Evolutionary conservation across 2,888 invertebrate genomes (phyloP).

Genomic region (Leptopilina syphax): DNA sequence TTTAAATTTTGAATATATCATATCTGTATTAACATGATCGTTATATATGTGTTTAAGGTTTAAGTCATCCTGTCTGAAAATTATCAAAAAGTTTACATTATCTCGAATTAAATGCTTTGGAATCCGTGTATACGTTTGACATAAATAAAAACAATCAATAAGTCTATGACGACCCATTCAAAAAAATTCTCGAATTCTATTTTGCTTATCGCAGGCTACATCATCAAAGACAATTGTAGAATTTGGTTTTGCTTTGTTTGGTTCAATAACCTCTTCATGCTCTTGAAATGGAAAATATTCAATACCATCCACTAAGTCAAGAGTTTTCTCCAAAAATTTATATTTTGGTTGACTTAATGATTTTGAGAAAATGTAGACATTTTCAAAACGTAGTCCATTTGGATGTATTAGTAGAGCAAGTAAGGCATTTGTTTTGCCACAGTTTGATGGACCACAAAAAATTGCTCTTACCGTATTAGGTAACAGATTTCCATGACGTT

Average conservation of each 20-base stretch:
- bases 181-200: not conserved
- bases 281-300: constrained; percentile 14
- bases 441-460: constrained; percentile 16
- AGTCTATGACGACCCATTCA: not conserved
- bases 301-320: constrained; percentile 47
- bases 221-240: not conserved
- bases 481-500: constrained; percentile 9
- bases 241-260: not conserved
- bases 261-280: constrained; percentile 19
- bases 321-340: constrained; percentile 45
- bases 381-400: not conserved
- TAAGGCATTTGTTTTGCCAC: constrained; percentile 27
- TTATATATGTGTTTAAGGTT: not conserved
- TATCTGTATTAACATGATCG: too few relatives aligned
- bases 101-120: constrained; percentile 25
- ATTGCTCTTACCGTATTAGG: not conserved
- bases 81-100: constrained; percentile 14
- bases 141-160: not conserved
- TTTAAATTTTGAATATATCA: too few relatives aligned
- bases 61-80: not conserved
- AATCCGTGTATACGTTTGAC: not conserved
- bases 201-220: not conserved
- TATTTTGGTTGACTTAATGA: constrained; percentile 49
- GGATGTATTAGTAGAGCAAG: constrained; percentile 25
- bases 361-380: not conserved